These are phyloP conservation scores for Limanda limanda DNA, from an alignment of 2,113 vertebrate genomes.

Conservation along the genomic window DNA sequence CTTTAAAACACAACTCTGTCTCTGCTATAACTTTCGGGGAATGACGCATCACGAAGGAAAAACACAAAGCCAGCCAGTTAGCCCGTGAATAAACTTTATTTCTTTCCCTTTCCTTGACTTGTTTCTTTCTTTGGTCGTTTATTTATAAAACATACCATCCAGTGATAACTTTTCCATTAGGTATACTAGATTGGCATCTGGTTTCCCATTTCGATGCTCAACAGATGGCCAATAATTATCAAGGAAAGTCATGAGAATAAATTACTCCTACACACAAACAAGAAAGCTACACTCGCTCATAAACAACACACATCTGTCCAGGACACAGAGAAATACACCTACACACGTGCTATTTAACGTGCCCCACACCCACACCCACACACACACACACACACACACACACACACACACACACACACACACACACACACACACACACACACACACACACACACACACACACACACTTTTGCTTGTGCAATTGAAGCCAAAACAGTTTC, in stretches of 20 bases:
- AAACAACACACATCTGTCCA: slow-evolving; percentile 34
- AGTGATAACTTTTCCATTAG: slow-evolving; percentile 46
- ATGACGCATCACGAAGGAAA: too few species aligned
- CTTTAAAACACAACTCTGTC: too few species aligned
- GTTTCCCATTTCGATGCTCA: slow-evolving; percentile 48
- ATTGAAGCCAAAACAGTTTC: slow-evolving; percentile 58
- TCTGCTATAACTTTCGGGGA: too few species aligned
- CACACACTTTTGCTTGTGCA: slow-evolving; percentile 23
- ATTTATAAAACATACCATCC: slow-evolving; percentile 5
- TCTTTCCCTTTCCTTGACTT: background rate
- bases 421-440: background rate
- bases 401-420: background rate
- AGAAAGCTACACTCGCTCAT: slow-evolving; percentile 16
- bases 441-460: slow-evolving; percentile 24
- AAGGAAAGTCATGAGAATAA: slow-evolving; percentile 52
- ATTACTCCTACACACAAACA: slow-evolving; percentile 65
- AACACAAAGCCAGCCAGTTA: too few species aligned
- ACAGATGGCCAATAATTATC: slow-evolving; percentile 68
- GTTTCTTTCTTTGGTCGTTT: background rate
- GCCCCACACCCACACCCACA: slow-evolving; percentile 11
- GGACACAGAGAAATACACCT: slow-evolving; percentile 20
- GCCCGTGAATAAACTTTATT: background rate
- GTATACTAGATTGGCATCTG: slow-evolving; percentile 2
- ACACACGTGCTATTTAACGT: slow-evolving; percentile 33
- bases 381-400: slow-evolving; percentile 19